Base-by-base conservation (phyloP, 2,113 vertebrate species). In the Tor tambroides region DNA sequence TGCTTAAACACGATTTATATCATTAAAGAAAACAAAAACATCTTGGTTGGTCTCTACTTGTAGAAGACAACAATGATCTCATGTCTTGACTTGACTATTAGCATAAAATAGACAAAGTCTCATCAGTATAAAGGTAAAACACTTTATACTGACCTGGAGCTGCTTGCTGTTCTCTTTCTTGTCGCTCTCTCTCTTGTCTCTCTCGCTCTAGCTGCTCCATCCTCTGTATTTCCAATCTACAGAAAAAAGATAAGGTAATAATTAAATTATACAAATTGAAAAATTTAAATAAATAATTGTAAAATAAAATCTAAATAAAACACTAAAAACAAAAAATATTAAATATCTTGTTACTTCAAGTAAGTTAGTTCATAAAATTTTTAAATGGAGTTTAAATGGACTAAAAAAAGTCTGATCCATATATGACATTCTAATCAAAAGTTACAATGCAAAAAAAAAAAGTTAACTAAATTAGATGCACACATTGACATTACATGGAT, bases 161-260 rank as follows among this genome's bases (percentile, higher is more conserved):
- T 30, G 91, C 88, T 93, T 95, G 94, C 92, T 93, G 87, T 41
- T 95, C 94, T 90, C 91, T 92, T 8, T 95, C 94, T 87, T 81
- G 91, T 87, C 90, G 81, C 26, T 95, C 94, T 84, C 89, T 87
- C 78, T 96, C 95, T 41, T 87, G 1, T 15, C 90, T 88, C 19
- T 92, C 92, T 0, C 41, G 87, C 43, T 92, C 93, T 23, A 92
- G 92, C 85, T 94, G 93, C 19, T 95, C 95, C 89, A 93, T 28
- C n/a, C 82, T 90, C 89, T 94, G 94, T 87, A 94, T 94, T 86
- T 95, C 95, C 90, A 94, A 72, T 89, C 94, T 95, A 59, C 51
- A 89, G 26, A 6, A 21, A 28, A 65, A 81, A 11, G 21, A 71
- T 23, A 5, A 71, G 19, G 1, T 9, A 71, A 21, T 38, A 35